Base-by-base conservation (phyloP, 2,888 invertebrate species). In the Rotaria socialis region DNA sequence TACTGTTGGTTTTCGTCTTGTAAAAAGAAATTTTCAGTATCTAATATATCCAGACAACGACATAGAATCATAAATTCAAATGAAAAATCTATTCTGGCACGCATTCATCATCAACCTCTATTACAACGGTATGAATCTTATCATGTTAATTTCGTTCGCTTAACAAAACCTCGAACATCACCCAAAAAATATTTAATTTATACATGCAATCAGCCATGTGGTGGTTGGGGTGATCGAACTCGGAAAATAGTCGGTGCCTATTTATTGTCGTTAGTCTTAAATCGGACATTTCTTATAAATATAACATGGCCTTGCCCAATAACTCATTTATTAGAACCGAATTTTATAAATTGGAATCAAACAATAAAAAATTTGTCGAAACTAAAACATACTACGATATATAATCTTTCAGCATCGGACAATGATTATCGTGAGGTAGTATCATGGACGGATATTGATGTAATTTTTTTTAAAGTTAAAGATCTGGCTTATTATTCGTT, bases 211-310 rank as follows among this genome's bases (percentile, higher is more conserved):
- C 50, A 55, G 41, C 56, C 56, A 43, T 85, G 85, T 43, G 85
- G 85, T 43, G 85, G 85, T 47, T 60, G 56, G 85, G 85, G 85
- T 43, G 85, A 85, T 85, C 50, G 85, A 43, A 56, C 58, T 41
- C 41, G 58, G n/a, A 60, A 56, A 85, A 85, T 85, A 41, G 58
- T 85, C 14, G 56, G 56, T 50, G 85, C 85, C 24, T 85, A 85
- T 85, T 22, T 85, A 24, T 85, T 56, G n/a, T 56, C 85, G 27
- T 55, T 85, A 60, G 43, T 35, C 22, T 58, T 60, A 41, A 85
- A 85, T 85, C 85, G 85, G 24, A 85, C 85, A 43, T 85, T 85
- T 56, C 14, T 85, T 5, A 85, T 85, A 4, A 85, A 60, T 58
- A 60, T 85, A 22, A 55, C 56, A 58, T 60, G 85, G 56, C 85